A percentile compares a stretch with the other conserved stretches of the same genome.
Conservation (phyloP, 1,140 invertebrate genomes). For the Megathymus violae region DNA sequence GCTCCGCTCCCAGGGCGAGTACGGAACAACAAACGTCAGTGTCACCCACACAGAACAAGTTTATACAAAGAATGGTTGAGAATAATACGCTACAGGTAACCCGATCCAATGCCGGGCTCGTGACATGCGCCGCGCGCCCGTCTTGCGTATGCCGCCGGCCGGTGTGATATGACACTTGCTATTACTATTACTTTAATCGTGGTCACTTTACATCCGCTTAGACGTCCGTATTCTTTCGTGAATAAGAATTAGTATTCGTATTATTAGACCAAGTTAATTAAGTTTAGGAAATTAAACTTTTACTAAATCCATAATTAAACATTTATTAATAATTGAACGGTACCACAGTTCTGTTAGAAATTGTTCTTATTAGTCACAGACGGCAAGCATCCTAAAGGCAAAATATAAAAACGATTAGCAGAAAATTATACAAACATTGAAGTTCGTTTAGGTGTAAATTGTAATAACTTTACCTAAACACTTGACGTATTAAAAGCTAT, state of each 20-base stretch:
- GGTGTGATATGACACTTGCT: conserved; percentile 26
- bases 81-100: conserved; percentile 54
- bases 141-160: conserved; percentile 22
- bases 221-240: neutral
- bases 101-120: conserved; percentile 47
- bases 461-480: too few species aligned
- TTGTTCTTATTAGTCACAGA: too few species aligned
- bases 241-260: neutral
- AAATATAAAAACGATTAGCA: too few species aligned
- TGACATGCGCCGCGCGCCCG: conserved; percentile 24
- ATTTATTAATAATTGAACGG: too few species aligned
- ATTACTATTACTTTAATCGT: conserved; percentile 35
- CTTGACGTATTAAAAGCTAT: too few species aligned
- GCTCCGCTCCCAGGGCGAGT: neutral
- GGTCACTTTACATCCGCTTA: conserved; percentile 41
- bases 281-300: too few species aligned
- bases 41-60: conserved; percentile 16
- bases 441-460: too few species aligned
- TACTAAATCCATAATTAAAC: too few species aligned
- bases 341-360: too few species aligned
- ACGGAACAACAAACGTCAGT: conserved; percentile 1
- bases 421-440: too few species aligned
- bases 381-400: too few species aligned
- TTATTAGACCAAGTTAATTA: too few species aligned
- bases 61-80: conserved; percentile 11